phyloP scores from a whole-genome alignment of 2,888 invertebrate genomes.

The Labia minor region DNA sequence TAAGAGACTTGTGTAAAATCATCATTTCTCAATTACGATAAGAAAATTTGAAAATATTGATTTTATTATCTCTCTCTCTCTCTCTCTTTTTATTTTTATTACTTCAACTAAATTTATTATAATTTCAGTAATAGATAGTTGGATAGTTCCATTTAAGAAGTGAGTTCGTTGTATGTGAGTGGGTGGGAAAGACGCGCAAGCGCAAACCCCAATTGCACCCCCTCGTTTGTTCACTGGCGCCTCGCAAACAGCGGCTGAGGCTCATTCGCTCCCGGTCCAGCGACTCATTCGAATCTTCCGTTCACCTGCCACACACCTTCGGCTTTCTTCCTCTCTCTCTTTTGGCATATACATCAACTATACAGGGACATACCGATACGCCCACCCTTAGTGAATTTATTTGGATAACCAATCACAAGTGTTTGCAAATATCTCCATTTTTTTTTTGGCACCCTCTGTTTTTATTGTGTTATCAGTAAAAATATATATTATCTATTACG shows the following conservation, averaged over 20 bases:
- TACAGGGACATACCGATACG: neutral
- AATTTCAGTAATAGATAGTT: neutral
- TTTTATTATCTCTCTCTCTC: too few species aligned
- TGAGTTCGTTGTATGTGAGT: neutral
- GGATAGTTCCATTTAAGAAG: neutral
- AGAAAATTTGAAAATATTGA: too few species aligned
- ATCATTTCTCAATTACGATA: too few species aligned
- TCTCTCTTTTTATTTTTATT: too few species aligned
- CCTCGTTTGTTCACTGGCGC: too few species aligned
- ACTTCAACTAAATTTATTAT: too few species aligned
- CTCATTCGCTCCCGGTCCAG: conserved; percentile 4
- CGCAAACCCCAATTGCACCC: neutral
- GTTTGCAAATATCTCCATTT: neutral
- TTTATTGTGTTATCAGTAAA: neutral
- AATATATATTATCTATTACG: too few species aligned
- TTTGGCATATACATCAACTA: neutral
- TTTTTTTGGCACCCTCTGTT: neutral
- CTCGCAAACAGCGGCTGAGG: neutral
- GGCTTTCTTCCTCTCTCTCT: too few species aligned
- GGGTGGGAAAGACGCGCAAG: neutral
- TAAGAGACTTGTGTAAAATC: too few species aligned
- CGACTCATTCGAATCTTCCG: neutral
- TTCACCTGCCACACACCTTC: too few species aligned
- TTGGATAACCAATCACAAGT: neutral
- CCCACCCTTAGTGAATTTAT: neutral